Percentiles rank a stretch among this genome's conserved stretches.
These are phyloP conservation scores for Amblyopsis rosae DNA, from an alignment of 2,113 vertebrate genomes.

Conservation along the genomic window DNA sequence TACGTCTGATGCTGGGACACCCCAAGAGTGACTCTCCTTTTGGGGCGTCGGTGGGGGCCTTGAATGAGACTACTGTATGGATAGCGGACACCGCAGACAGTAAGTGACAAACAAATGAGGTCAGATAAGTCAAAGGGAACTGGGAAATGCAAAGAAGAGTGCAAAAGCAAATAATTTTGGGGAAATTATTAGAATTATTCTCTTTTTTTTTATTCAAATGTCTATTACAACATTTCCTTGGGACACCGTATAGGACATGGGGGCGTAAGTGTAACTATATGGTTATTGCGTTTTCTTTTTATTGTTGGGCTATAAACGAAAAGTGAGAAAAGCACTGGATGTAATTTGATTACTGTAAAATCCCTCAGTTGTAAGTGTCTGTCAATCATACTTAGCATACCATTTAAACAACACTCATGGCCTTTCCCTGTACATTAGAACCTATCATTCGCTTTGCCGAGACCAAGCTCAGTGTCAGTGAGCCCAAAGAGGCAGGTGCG, in stretches of 20 bases:
- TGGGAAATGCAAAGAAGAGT: no score
- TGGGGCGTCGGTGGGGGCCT: conserved; percentile 86
- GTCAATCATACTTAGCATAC: not conserved
- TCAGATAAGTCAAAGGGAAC: not conserved
- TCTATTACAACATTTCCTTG: no score
- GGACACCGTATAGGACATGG: no score
- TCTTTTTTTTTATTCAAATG: no score
- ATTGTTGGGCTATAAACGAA: no score
- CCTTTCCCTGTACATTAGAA: conserved; percentile 52
- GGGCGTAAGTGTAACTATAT: no score
- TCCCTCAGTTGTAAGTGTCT: no score
- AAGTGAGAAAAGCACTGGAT: no score
- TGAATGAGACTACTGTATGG: conserved; percentile 86
- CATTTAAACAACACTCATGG: not conserved
- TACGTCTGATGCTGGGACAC: conserved; percentile 87
- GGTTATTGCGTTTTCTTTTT: no score
- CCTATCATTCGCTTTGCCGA: conserved; percentile 74
- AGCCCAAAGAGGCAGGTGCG: conserved; percentile 82
- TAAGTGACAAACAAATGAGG: conserved; percentile 69
- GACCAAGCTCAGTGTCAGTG: conserved; percentile 81
- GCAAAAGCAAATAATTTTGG: no score
- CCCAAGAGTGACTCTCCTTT: conserved; percentile 84
- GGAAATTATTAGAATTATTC: no score
- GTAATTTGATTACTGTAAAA: no score
- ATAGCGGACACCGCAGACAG: conserved; percentile 89